Conservation (phyloP, 2,888 invertebrate species). For the Oligia strigilis region DNA sequence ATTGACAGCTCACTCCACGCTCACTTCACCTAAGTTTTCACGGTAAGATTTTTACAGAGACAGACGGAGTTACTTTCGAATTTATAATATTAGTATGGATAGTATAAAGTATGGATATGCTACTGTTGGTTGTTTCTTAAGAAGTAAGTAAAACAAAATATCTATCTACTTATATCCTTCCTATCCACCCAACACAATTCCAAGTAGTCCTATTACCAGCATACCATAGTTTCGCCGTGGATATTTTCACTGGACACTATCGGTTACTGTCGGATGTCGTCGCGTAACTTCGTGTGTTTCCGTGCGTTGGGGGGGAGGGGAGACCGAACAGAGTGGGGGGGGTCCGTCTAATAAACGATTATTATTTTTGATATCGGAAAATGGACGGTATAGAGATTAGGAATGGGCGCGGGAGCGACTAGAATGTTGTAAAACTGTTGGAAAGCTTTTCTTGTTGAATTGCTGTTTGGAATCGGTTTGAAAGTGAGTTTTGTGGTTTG, state of each 20-base stretch:
- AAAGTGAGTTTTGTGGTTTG: neutral
- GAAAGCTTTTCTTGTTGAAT: constrained; percentile 2
- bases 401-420: constrained; percentile 26
- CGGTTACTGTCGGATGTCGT: constrained; percentile 82
- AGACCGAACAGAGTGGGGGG: constrained; percentile 26
- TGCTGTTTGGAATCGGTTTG: constrained; percentile 12
- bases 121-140: too few species aligned
- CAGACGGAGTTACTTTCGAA: too few species aligned
- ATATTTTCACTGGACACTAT: constrained; percentile 86
- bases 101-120: too few species aligned
- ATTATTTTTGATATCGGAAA: constrained; percentile 70
- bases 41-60: too few species aligned
- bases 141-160: too few species aligned
- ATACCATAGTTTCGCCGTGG: constrained; percentile 79
- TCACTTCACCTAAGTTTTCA: too few species aligned
- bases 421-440: constrained; percentile 6
- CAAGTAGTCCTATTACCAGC: constrained; percentile 62
- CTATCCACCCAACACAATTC: constrained; percentile 49
- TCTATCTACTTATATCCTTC: neutral
- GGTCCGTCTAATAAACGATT: constrained; percentile 67
- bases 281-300: constrained; percentile 87
- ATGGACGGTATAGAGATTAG: constrained; percentile 52
- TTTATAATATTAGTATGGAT: too few species aligned
- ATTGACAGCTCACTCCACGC: too few species aligned
- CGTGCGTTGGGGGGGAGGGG: constrained; percentile 68